Base-by-base conservation (phyloP, 2,797 vertebrate genomes). In the Sandelia bainsii region DNA sequence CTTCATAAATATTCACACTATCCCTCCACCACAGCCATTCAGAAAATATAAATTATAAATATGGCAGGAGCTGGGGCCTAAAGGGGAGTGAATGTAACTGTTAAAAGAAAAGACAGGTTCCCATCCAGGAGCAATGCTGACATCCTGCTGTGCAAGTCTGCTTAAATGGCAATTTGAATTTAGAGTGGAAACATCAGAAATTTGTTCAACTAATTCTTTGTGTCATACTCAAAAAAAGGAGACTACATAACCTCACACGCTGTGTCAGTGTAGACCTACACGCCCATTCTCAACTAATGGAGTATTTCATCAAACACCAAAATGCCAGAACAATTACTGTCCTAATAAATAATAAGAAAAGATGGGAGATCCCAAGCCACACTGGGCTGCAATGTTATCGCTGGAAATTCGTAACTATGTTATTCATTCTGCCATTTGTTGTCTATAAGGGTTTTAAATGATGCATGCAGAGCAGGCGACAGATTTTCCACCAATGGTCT, bases 21-120 rank as follows among this genome's bases (percentile, higher is more conserved):
- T 48, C 63, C 39, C 39, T 67, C 46, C 63, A 59, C 67, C 69
- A 77, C 52, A 79, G 69, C 63, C 80, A 84, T 85, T 89, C 79
- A 89, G 25, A 88, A 82, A 74, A 68, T 61, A 87, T 89, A 66
- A 87, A 90, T 90, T 77, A 90, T 88, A 57, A 81, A 91, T 82
- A 69, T 45, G 44, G 39, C 12, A 23, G 42, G 29, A 69, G 62
- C 16, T 40, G 48, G 65, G 37, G 49, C 22, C 56, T 37, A 1
- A 51, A 49, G 53, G 44, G 17, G 46, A 63, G 56, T 39, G 4
- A 61, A 74, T 48, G 64, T 3, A 73, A 42, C 70, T 17, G 54
- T 59, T 69, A 17, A 65, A 82, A 80, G 34, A 54, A 44, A 57
- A 29, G 20, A 51, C 56, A 69, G 53, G 65, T 73, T 72, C 79